These are phyloP conservation scores for Sakesphorus luctuosus DNA, from an alignment of 2,113 vertebrate genomes.

Conservation along the genomic window DNA sequence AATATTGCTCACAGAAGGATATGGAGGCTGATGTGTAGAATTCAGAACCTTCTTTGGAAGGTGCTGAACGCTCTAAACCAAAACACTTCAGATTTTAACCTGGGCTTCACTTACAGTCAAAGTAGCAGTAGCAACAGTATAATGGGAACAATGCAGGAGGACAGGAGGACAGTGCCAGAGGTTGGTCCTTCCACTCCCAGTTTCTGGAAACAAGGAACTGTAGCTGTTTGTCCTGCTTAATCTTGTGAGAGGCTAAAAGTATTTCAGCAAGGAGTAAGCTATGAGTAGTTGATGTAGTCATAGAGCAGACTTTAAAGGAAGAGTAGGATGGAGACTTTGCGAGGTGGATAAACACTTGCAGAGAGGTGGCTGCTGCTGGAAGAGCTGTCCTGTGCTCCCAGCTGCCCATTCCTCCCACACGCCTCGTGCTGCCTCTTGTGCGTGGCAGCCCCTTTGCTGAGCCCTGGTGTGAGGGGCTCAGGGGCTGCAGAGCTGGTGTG, in stretches of 20 bases:
- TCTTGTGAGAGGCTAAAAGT: neutral
- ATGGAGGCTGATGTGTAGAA: neutral
- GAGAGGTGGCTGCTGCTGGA: neutral
- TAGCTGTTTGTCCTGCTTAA: neutral
- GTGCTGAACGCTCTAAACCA: neutral
- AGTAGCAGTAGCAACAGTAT: neutral
- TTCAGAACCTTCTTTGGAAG: neutral
- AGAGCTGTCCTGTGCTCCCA: neutral
- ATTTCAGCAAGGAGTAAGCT: neutral
- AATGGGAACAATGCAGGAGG: neutral
- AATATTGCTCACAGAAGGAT: neutral
- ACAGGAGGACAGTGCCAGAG: neutral
- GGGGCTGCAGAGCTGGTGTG: neutral
- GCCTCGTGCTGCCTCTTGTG: fast-evolving
- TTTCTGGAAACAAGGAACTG: neutral
- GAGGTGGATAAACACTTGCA: neutral
- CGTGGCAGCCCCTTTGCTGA: neutral
- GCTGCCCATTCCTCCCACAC: neutral
- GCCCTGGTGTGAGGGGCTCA: neutral
- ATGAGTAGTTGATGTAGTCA: neutral
- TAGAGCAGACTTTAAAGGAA: neutral
- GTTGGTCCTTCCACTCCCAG: neutral
- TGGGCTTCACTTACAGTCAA: neutral
- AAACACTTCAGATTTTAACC: neutral
- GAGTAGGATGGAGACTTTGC: neutral